A percentile compares a stretch with the other conserved stretches of the same genome.
Evolutionary conservation across 2,888 invertebrate genomes (phyloP).

Genomic region (Stratiomys singularior): DNA sequence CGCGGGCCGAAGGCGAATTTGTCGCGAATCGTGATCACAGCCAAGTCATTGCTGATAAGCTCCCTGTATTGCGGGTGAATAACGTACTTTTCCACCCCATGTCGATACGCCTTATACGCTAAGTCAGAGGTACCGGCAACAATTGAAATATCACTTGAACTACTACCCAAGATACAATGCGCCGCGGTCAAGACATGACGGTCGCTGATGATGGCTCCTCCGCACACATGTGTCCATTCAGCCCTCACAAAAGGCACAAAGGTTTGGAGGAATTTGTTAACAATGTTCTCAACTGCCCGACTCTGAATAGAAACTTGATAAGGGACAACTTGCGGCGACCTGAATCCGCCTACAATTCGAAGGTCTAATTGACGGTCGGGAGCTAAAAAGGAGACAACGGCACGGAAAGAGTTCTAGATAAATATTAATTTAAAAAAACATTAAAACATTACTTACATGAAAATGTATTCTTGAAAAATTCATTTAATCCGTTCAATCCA

Average conservation of each 20-base stretch:
- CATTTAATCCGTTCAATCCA: neutral
- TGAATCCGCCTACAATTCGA: constrained; percentile 33
- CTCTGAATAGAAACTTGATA: constrained; percentile 43
- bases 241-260: constrained; percentile 21
- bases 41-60: constrained; percentile 1
- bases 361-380: neutral
- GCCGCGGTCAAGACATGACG: constrained; percentile 31
- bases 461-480: neutral
- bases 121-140: constrained; percentile 30
- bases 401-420: neutral
- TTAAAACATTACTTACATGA: neutral
- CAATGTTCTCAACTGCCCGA: constrained; percentile 27
- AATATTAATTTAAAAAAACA: neutral
- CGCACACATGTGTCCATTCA: constrained; percentile 39
- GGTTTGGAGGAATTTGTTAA: constrained; percentile 30
- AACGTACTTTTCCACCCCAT: neutral
- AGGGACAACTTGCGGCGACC: constrained; percentile 12
- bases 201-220: constrained; percentile 32
- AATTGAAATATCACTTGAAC: neutral
- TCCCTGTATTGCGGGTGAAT: constrained; percentile 29
- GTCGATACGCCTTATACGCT: constrained; percentile 28
- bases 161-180: constrained; percentile 30
- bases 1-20: constrained; percentile 11
- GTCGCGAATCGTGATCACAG: constrained; percentile 5
- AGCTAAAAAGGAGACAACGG: neutral